Percentiles rank a stretch among this genome's conserved stretches.
Evolutionary conservation across 1,140 invertebrate species (phyloP).

Genomic region (Doryteuthis pealeii): DNA sequence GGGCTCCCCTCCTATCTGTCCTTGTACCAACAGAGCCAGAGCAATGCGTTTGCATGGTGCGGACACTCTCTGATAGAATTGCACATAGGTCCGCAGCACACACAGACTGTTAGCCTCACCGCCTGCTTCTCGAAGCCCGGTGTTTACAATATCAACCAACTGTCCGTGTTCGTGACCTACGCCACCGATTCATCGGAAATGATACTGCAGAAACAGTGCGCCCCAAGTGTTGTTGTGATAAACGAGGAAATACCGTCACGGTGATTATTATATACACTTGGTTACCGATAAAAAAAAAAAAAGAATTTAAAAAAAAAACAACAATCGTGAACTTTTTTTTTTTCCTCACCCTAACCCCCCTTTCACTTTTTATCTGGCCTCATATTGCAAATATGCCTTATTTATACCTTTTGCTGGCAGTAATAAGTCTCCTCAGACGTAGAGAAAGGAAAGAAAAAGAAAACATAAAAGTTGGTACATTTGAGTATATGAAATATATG

Average conservation of each 20-base stretch:
- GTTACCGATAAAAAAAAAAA: no score
- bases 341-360: no score
- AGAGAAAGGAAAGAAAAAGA: no score
- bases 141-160: constrained; percentile 53
- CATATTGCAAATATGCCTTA: no score
- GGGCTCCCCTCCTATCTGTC: neutral
- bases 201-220: constrained; percentile 49
- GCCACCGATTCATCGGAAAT: constrained; percentile 43
- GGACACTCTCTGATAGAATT: constrained; percentile 44
- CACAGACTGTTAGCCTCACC: constrained; percentile 33
- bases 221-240: constrained; percentile 49
- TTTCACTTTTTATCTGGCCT: no score
- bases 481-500: no score
- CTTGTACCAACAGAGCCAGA: constrained; percentile 5
- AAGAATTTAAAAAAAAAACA: no score
- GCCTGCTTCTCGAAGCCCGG: constrained; percentile 51
- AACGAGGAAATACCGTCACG: constrained; percentile 23
- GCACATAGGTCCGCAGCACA: constrained; percentile 36
- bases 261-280: no score
- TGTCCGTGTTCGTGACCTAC: constrained; percentile 51
- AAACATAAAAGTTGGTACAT: no score
- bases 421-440: no score
- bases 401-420: no score
- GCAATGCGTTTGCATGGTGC: constrained; percentile 44
- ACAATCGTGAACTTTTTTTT: no score